A percentile compares a stretch with the other conserved stretches of the same genome.
These are phyloP conservation scores for Ephydatia muelleri DNA, from an alignment of 37 sponge, comb jelly and placozoan genomes.

Conservation along the genomic window DNA sequence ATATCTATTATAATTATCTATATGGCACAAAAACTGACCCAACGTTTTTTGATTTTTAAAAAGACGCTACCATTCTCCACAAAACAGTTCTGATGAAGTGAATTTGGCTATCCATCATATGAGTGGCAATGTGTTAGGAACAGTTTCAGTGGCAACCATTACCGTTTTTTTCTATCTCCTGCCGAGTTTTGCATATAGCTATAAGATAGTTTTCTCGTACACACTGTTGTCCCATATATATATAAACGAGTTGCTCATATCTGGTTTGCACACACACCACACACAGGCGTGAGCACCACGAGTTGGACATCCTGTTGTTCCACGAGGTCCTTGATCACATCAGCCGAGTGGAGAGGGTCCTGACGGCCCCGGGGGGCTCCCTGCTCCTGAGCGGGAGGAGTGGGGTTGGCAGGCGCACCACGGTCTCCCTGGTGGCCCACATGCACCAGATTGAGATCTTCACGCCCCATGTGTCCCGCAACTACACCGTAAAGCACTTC, in stretches of 20 bases:
- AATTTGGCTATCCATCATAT: too few relatives aligned
- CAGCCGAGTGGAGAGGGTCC: constrained; percentile 84
- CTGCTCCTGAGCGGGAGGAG: constrained; percentile 92
- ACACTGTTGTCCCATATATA: not conserved
- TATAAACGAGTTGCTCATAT: not conserved
- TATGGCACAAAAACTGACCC: too few relatives aligned
- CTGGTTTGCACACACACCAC: constrained; percentile 7
- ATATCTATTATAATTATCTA: too few relatives aligned
- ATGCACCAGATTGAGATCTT: constrained; percentile 77
- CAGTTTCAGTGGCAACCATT: not conserved
- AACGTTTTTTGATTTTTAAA: too few relatives aligned
- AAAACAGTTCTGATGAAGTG: too few relatives aligned
- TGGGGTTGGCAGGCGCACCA: constrained; percentile 92
- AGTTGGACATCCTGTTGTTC: constrained; percentile 80
- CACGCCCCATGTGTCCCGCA: constrained; percentile 86
- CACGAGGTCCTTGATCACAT: constrained; percentile 89
- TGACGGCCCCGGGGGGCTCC: constrained; percentile 90
- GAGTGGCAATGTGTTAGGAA: not conserved
- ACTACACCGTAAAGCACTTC: constrained; percentile 87
- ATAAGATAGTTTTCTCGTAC: not conserved
- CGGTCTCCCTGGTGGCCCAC: constrained; percentile 82
- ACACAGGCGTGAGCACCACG: constrained; percentile 77
- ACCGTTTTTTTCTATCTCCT: not conserved
- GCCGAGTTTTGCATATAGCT: not conserved
- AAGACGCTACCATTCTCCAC: too few relatives aligned